A percentile compares a stretch with the other conserved stretches of the same genome.
phyloP scores from a whole-genome alignment of 1,140 invertebrate genomes.

The Achroia grisella region DNA sequence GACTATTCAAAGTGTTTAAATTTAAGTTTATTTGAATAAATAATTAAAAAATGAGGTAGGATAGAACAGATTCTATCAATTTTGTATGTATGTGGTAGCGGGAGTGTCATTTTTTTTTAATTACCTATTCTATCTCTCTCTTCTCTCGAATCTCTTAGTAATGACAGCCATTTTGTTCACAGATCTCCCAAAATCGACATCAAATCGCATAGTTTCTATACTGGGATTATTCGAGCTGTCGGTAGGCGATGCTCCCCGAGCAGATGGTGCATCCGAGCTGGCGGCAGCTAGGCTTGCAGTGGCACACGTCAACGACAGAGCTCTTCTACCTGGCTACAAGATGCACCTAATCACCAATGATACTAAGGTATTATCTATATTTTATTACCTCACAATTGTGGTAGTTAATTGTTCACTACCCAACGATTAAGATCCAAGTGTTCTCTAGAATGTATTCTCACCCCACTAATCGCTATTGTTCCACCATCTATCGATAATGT shows the following conservation, averaged over 20 bases:
- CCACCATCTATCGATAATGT: too few relatives aligned
- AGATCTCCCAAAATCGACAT: conserved; percentile 25
- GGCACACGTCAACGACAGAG: conserved; percentile 80
- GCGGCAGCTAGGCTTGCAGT: conserved; percentile 83
- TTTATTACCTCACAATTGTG: too few relatives aligned
- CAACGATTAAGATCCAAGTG: too few relatives aligned
- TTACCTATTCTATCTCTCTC: background rate
- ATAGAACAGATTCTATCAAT: too few relatives aligned
- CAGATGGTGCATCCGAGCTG: conserved; percentile 83
- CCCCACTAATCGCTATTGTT: too few relatives aligned
- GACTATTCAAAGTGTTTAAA: too few relatives aligned
- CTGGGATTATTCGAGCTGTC: conserved; percentile 86
- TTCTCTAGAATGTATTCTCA: too few relatives aligned
- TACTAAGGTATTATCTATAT: conserved; percentile 78
- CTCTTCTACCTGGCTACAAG: conserved; percentile 80
- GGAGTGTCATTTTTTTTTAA: background rate
- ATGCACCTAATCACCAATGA: conserved; percentile 85
- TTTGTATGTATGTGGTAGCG: too few relatives aligned
- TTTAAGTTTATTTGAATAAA: too few relatives aligned
- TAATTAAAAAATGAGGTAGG: background rate
- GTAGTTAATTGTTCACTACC: too few relatives aligned
- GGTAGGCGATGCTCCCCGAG: conserved; percentile 72
- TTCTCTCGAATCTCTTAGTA: too few relatives aligned
- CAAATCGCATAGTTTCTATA: conserved; percentile 70
- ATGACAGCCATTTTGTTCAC: conserved; percentile 4